Conservation (phyloP, 2,797 vertebrate species). For the Nannoperca obscura region DNA sequence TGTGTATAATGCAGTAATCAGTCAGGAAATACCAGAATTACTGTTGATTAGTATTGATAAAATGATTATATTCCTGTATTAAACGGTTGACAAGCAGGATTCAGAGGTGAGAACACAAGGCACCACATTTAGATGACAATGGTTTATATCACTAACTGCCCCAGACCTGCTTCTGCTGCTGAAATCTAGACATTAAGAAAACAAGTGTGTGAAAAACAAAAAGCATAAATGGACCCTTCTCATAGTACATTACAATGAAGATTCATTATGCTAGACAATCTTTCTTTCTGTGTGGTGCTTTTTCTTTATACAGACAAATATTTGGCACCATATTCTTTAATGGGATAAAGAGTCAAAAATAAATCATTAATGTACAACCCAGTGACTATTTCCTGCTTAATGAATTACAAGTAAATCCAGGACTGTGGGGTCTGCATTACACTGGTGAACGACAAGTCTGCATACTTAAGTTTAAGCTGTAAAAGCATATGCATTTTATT, state of each 20-base stretch:
- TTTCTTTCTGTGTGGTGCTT: background rate
- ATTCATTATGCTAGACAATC: slow-evolving; percentile 16
- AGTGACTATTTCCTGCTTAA: slow-evolving; percentile 19
- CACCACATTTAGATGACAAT: slow-evolving; percentile 66
- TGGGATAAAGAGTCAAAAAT: slow-evolving; percentile 9
- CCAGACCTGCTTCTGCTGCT: slow-evolving; percentile 32
- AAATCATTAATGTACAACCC: slow-evolving; percentile 9
- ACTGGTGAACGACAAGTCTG: slow-evolving; percentile 48
- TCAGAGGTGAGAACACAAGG: slow-evolving; percentile 49
- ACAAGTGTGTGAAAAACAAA: slow-evolving; percentile 31
- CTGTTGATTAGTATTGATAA: slow-evolving; percentile 15
- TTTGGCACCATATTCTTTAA: slow-evolving; percentile 57
- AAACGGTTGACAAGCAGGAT: slow-evolving; percentile 12
- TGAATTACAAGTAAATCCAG: slow-evolving; percentile 17
- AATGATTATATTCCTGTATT: slow-evolving; percentile 18
- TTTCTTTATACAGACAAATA: slow-evolving; percentile 32
- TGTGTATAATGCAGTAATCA: slow-evolving; percentile 13
- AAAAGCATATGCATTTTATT: slow-evolving; percentile 84
- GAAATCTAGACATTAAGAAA: slow-evolving; percentile 60
- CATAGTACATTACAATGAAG: slow-evolving; percentile 34
- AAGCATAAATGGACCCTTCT: slow-evolving; percentile 37
- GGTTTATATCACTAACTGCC: slow-evolving; percentile 57
- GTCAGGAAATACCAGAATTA: slow-evolving; percentile 27
- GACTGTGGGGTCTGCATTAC: slow-evolving; percentile 28
- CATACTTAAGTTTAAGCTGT: slow-evolving; percentile 79